Conservation (phyloP, 2,113 vertebrate species). For the Psittacara wagleri region DNA sequence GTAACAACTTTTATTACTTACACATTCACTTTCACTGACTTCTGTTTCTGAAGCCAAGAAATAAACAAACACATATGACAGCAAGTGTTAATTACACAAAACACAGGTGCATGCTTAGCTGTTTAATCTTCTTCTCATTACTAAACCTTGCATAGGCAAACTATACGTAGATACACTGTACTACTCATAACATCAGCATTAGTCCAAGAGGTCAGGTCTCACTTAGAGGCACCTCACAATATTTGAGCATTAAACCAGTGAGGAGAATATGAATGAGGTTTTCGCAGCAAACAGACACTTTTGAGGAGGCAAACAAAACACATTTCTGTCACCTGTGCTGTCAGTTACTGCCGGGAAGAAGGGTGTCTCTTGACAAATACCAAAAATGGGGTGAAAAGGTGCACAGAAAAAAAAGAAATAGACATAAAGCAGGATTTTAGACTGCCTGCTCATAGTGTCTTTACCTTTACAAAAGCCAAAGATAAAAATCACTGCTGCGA, state of each 20-base stretch:
- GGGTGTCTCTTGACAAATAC: not conserved
- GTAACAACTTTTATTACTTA: not conserved
- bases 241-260: not conserved
- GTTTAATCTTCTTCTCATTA: not conserved
- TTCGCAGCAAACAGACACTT: not conserved
- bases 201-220: not conserved
- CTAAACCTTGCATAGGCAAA: not conserved
- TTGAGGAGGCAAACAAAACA: not conserved
- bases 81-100: not conserved
- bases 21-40: not conserved
- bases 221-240: not conserved
- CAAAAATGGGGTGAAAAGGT: not conserved
- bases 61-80: not conserved
- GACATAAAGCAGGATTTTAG: not conserved
- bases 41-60: not conserved
- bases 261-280: conserved; percentile 1
- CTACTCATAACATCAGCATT: not conserved
- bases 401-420: not conserved
- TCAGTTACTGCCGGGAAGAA: not conserved
- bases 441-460: not conserved
- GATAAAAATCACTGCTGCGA: not conserved
- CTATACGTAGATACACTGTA: not conserved
- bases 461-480: not conserved
- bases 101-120: not conserved
- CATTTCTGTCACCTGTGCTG: not conserved